Evolutionary conservation across 2,113 vertebrate species (phyloP), one percentile per base, ranked within the genome.

Genomic region (Chrysemys picta): DNA sequence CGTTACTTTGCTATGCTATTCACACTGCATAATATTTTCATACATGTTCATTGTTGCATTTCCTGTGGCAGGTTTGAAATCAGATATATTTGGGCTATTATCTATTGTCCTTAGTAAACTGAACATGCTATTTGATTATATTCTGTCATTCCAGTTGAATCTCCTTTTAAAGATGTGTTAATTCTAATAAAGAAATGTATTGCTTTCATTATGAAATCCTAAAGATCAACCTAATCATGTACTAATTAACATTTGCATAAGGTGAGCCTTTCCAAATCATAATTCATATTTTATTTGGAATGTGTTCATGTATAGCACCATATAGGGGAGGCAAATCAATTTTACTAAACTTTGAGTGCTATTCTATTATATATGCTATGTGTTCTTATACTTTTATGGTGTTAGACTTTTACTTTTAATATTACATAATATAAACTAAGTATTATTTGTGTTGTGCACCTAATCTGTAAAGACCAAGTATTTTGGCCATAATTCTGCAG

Each of bases 51-150:
- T 57, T 80, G n/a, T 42, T 29, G n/a, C 54, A 49, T 29, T 52
- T n/a, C 83, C 80, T 35, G 47, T 82, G 72, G 90, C 92, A 91
- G 84, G 47, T 89, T 84, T 88, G 76, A 93, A 95, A 94, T 95
- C 50, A 80, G 50, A 85, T 84, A n/a, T 56, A 49, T 5, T 88
- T 82, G 56, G 79, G 80, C 82, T 85, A 76, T 2, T 78, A 45
- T 35, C 65, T 93, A 38, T 56, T 85, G 80, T 79, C 82, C 47
- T 80, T 72, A 49, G 72, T 54, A 72, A 92, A 91, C 19, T 7
- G 54, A 90, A 84, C 59, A 94, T 78, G 62, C 89, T 4, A 24
- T 90, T 84, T 92, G 82, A 92, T 89, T 95, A 82, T 56, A 69
- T 93, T 91, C 56, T 86, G 80, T 90, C 81, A 42, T 27, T 94